Conservation (phyloP, 2,113 vertebrate genomes). For the Oreochromis niloticus region DNA sequence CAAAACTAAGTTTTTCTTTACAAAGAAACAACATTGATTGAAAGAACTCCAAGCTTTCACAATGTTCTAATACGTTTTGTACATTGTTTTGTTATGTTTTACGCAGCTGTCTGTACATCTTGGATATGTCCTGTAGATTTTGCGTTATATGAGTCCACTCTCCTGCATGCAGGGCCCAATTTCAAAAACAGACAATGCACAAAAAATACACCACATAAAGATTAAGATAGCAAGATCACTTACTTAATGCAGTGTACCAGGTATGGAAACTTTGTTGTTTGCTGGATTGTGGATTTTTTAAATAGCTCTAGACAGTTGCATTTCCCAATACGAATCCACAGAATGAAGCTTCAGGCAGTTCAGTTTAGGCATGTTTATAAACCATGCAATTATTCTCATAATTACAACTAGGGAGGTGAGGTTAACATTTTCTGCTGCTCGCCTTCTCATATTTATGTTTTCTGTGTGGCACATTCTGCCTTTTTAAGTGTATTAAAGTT, state of each 20-base stretch:
- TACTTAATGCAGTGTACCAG: not conserved
- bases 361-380: not conserved
- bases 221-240: not conserved
- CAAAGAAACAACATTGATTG: rapidly evolving
- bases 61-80: not conserved
- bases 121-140: not conserved
- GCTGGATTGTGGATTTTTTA: not conserved
- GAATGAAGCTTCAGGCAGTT: not conserved
- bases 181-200: not conserved
- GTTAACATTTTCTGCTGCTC: not conserved
- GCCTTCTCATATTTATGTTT: not conserved
- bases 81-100: not conserved
- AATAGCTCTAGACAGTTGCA: not conserved
- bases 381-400: not conserved
- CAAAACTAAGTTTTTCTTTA: not conserved
- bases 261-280: not conserved
- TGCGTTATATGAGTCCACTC: not conserved
- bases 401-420: not conserved
- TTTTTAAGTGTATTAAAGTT: not conserved
- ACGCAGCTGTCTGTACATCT: not conserved
- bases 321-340: not conserved
- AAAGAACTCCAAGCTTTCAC: not conserved
- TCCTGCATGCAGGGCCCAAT: not conserved
- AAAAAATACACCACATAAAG: not conserved
- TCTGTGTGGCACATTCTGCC: not conserved